Conservation (phyloP, 92 coral and sea anemone species). For the Muricea muricata region DNA sequence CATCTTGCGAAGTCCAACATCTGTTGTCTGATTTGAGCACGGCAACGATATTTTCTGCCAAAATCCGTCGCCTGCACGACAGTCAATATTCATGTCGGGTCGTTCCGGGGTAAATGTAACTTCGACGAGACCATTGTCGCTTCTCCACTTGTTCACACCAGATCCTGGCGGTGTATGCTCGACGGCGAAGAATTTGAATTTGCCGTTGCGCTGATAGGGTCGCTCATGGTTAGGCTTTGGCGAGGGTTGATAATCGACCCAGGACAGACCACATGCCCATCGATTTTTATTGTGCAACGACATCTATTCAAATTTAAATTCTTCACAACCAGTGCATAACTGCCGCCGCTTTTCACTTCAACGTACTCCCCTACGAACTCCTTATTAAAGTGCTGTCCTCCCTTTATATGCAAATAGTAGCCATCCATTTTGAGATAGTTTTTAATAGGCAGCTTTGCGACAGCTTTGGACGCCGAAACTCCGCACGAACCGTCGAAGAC, state of each 20-base stretch:
- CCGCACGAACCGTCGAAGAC: not conserved
- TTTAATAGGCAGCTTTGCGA: not conserved
- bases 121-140: not conserved
- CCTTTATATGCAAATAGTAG: not conserved
- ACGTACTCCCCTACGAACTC: not conserved
- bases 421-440: not conserved
- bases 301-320: not conserved
- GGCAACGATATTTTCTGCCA: not conserved
- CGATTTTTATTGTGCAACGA: not conserved
- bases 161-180: not conserved
- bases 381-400: not conserved
- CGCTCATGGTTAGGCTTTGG: not conserved
- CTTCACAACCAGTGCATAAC: not conserved
- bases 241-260: not conserved
- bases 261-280: not conserved
- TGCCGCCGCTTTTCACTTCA: not conserved
- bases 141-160: not conserved
- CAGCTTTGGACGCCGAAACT: not conserved
- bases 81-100: not conserved
- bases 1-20: not conserved
- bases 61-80: not conserved
- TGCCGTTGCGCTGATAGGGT: not conserved
- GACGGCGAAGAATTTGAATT: not conserved
- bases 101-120: not conserved
- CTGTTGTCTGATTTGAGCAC: not conserved